Evolutionary conservation across 2,797 vertebrate species (phyloP).

Genomic region (Kryptopterus vitreolus): DNA sequence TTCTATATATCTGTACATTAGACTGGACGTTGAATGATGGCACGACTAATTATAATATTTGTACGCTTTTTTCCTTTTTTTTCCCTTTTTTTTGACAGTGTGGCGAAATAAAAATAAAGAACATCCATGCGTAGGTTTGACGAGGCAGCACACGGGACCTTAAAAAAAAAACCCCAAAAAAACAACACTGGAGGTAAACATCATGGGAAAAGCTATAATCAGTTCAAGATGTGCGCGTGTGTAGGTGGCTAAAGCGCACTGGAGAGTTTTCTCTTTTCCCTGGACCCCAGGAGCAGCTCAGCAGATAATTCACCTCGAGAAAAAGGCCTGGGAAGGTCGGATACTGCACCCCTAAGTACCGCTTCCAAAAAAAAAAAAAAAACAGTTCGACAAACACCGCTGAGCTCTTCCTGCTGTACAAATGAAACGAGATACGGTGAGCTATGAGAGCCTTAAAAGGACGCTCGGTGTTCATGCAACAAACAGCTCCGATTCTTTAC

Average conservation of each 20-base stretch:
- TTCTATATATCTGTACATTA: too few relatives aligned
- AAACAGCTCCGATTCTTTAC: background rate
- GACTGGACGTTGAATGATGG: too few relatives aligned
- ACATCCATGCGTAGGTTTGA: background rate
- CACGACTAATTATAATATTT: too few relatives aligned
- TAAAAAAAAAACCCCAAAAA: constrained; percentile 28
- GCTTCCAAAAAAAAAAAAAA: too few relatives aligned
- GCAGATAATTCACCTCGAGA: constrained; percentile 60
- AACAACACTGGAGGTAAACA: constrained; percentile 39
- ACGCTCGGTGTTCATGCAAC: background rate
- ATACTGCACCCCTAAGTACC: constrained; percentile 57
- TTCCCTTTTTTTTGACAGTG: too few relatives aligned
- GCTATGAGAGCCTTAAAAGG: constrained; percentile 30
- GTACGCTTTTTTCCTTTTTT: too few relatives aligned
- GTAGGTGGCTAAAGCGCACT: constrained; percentile 50
- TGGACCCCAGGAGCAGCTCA: constrained; percentile 32
- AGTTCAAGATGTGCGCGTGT: constrained; percentile 50
- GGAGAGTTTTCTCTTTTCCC: constrained; percentile 48
- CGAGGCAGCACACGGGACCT: background rate
- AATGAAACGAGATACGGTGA: background rate
- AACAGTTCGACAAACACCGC: constrained; percentile 15
- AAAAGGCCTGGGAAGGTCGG: constrained; percentile 39
- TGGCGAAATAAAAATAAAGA: constrained; percentile 7
- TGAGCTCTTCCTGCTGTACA: constrained; percentile 21
- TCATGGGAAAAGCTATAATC: constrained; percentile 50